Evolutionary conservation across 2,888 invertebrate genomes (phyloP), one percentile per base, ranked within the genome.

Genomic region (Ceratothoa steindachneri): DNA sequence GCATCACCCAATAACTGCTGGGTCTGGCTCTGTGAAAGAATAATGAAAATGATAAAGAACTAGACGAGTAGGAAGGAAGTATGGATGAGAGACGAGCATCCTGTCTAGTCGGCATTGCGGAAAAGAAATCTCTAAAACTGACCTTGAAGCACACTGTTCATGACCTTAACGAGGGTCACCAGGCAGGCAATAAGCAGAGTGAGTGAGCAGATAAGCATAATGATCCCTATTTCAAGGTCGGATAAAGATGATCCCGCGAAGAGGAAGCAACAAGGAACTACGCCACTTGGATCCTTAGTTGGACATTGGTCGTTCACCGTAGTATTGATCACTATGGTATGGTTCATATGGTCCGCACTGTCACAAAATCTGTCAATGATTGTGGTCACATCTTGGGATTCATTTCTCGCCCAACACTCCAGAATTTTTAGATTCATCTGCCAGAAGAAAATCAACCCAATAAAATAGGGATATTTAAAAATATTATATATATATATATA

Each of bases 351-450:
- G 2, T 15, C n/a, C 19, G 24, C 12, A 1, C 12, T n/a, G 60
- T 60, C 60, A 24, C 60, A 60, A 3, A 60, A 60, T 60, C 24
- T 60, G 2, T 60, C 27, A 1, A 60, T 24, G 22, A 60, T n/a
- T 12, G 60, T 60, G 19, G 60, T 60, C 3, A 60, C 60, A 22
- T 15, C 60, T 1, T 1, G 19, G 22, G 60, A 60, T 60, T 60
- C 60, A 24, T 60, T 60, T 60, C 27, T 60, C 22, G 60, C 60
- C 60, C 60, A 60, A 24, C 60, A 60, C 24, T n/a, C n/a, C 1
- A 60, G n/a, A 60, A 60, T 60, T 60, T 24, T 60, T 24, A 12
- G 19, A 24, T 60, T 60, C n/a, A 60, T n/a, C 60, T 60, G 27
- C 15, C 15, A 51, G 7, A 41, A 15, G 41, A 15, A 41, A 41